Base-by-base conservation (phyloP, 2,888 invertebrate genomes). In the Spodoptera picta region DNA sequence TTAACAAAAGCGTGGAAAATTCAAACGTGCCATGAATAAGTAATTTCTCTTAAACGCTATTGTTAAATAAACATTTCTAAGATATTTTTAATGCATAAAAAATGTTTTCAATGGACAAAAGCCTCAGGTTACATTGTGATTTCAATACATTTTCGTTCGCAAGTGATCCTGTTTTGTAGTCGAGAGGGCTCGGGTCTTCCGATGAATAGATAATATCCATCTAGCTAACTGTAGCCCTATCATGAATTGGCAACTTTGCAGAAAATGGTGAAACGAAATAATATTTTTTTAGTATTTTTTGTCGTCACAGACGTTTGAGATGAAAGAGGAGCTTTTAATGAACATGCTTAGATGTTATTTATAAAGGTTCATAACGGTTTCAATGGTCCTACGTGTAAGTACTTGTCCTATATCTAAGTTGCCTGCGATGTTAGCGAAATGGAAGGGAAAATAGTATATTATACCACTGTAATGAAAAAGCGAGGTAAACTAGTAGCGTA, bases 171-270 rank as follows among this genome's bases (percentile, higher is more conserved):
- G 91, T 93, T 92, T 89, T 85, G 84, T 84, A 90, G 81, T 83
- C 80, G 83, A 81, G 83, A 87, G 83, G 88, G 88, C 82, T 81
- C 81, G 87, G 89, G 86, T 85, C 86, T 83, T 82, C 73, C 90
- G 89, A 90, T 92, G 92, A 92, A 92, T 92, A 90, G 92, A 91
- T 92, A 92, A 92, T 90, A 91, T 90, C 88, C 88, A 91, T 88
- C 90, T 87, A 86, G 87, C 88, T 87, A 89, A 89, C 90, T 87
- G 85, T 83, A 86, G 85, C 85, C 88, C 85, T 87, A 87, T 88
- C 90, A 88, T 92, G 93, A 92, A 89, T 90, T 84, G 89, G 88
- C 89, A 88, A 88, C 87, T 89, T 90, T 83, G 75, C 76, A 82
- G 77, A 83, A 83, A 83, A 83, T 79, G 72, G 60, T 67, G 58